Percentiles rank a stretch among this genome's conserved stretches.
Conservation (phyloP, 2,888 invertebrate species). For the Torymus auratus region DNA sequence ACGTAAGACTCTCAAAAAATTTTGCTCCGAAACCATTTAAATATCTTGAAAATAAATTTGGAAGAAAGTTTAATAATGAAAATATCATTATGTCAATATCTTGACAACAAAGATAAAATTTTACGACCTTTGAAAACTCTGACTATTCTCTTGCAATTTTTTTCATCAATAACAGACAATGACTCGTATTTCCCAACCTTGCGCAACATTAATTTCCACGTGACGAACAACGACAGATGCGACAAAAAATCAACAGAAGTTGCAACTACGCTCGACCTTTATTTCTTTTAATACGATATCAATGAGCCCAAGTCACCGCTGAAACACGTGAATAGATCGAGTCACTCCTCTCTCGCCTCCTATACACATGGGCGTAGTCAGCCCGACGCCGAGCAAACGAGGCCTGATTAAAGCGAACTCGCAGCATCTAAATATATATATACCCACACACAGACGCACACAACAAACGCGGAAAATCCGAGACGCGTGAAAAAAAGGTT, state of each 20-base stretch:
- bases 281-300: conserved; percentile 12
- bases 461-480: no score
- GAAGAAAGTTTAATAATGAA: no score
- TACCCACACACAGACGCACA: neutral
- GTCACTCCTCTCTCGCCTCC: no score
- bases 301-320: neutral
- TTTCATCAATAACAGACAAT: no score
- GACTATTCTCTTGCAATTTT: no score
- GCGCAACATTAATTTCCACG: neutral
- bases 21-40: no score
- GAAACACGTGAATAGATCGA: neutral
- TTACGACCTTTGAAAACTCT: no score
- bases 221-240: neutral
- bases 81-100: no score
- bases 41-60: no score
- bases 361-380: conserved; percentile 6
- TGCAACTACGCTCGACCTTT: neutral
- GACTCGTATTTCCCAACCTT: neutral
- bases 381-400: neutral
- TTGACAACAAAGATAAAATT: no score
- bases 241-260: neutral
- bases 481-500: conserved; percentile 17
- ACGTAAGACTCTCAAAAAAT: no score
- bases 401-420: conserved; percentile 35
- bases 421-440: conserved; percentile 1